phyloP scores from a whole-genome alignment of 2,113 vertebrate genomes.

The Ageneiosus marmoratus region DNA sequence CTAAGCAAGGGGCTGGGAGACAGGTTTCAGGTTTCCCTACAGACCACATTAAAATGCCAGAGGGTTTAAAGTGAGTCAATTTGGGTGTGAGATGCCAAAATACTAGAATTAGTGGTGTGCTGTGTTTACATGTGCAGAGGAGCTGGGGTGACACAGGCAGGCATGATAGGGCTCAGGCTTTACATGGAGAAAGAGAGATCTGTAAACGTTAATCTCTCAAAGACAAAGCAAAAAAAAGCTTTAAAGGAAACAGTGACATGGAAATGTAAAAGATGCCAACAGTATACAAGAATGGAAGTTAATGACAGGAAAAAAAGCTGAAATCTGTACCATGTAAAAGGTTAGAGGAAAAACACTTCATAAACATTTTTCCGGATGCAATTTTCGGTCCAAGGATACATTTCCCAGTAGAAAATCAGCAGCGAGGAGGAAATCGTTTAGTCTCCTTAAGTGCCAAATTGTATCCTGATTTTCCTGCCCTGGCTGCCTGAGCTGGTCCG shows the following conservation, averaged over 20 bases:
- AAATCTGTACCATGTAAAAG: constrained; percentile 87
- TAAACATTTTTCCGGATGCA: constrained; percentile 99
- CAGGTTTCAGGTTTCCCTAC: constrained; percentile 52
- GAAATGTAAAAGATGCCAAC: constrained; percentile 60
- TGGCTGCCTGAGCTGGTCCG: constrained; percentile 83
- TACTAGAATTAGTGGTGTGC: constrained; percentile 57
- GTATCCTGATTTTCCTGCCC: constrained; percentile 99
- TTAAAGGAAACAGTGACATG: constrained; percentile 39
- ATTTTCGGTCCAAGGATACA: constrained; percentile 98
- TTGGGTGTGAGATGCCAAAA: constrained; percentile 57
- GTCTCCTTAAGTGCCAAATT: constrained; percentile 99
- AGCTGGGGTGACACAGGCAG: constrained; percentile 34
- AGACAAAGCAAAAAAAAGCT: constrained; percentile 36
- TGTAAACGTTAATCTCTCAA: constrained; percentile 39
- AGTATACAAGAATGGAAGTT: constrained; percentile 77
- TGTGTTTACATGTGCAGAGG: constrained; percentile 55
- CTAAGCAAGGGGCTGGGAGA: constrained; percentile 49
- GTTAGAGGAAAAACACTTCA: constrained; percentile 87
- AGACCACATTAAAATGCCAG: constrained; percentile 58
- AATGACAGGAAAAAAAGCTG: constrained; percentile 78
- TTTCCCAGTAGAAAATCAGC: constrained; percentile 98
- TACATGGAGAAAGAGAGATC: constrained; percentile 35
- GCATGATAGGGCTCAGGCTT: constrained; percentile 42
- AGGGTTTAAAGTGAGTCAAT: constrained; percentile 52
- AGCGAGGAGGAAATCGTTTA: constrained; percentile 99